Percentiles rank a stretch among this genome's conserved stretches.
phyloP scores from a whole-genome alignment of 2,113 vertebrate species.

The Xenopus borealis region DNA sequence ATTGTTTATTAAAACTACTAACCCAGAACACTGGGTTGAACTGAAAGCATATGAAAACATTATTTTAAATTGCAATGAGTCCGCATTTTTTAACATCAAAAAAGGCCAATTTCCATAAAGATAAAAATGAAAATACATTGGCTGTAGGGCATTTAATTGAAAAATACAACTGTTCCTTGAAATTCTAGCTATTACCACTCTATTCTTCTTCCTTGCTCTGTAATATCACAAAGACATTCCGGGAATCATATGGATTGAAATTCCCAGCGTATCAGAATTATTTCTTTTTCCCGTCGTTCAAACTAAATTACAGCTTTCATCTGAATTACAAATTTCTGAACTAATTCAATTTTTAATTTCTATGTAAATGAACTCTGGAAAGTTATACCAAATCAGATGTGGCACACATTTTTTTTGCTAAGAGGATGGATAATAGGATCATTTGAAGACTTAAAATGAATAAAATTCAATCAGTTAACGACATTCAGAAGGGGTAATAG shows the following conservation, averaged over 20 bases:
- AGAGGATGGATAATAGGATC: neutral
- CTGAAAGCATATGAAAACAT: no score
- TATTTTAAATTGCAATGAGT: slow-evolving; percentile 1
- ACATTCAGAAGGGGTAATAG: no score
- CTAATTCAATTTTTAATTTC: slow-evolving; percentile 54
- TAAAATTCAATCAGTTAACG: neutral
- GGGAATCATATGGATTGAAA: slow-evolving; percentile 5
- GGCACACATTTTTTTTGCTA: slow-evolving; percentile 5
- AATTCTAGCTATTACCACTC: slow-evolving; percentile 21
- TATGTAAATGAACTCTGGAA: slow-evolving; percentile 50
- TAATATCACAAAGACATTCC: slow-evolving; percentile 14
- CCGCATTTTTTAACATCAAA: neutral
- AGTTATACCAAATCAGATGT: slow-evolving; percentile 18
- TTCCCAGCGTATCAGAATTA: slow-evolving; percentile 20
- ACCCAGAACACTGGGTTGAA: neutral
- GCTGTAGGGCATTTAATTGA: slow-evolving; percentile 39
- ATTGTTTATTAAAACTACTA: neutral
- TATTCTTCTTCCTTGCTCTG: neutral
- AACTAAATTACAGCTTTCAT: slow-evolving; percentile 50
- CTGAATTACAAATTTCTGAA: slow-evolving; percentile 49
- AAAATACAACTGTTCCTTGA: slow-evolving; percentile 38
- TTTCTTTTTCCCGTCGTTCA: slow-evolving; percentile 16
- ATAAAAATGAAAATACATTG: slow-evolving; percentile 24
- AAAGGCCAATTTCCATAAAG: neutral
- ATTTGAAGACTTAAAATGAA: neutral